Conservation (phyloP, 2,113 vertebrate species). For the Festucalex cinctus region DNA sequence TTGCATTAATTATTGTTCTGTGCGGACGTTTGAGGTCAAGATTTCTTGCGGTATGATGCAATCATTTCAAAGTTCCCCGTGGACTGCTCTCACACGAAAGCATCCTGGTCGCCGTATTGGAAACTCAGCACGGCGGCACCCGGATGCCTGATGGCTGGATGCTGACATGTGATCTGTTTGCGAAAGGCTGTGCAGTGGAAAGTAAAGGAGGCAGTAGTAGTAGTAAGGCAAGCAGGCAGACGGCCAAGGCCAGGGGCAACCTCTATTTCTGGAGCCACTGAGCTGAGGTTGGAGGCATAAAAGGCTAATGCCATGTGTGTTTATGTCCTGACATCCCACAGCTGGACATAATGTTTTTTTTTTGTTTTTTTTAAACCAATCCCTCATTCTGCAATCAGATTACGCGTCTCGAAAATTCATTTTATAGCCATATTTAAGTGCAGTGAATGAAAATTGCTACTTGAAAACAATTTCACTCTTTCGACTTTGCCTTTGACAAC, state of each 20-base stretch:
- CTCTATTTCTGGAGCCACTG: constrained; percentile 56
- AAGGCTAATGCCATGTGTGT: constrained; percentile 32
- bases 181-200: constrained; percentile 43
- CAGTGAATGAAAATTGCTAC: no score
- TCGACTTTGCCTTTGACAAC: no score
- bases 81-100: constrained; percentile 12
- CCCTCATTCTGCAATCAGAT: background rate
- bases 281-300: constrained; percentile 28
- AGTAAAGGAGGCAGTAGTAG: constrained; percentile 35
- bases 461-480: no score
- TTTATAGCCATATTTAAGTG: background rate
- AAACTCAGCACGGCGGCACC: constrained; percentile 19
- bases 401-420: background rate
- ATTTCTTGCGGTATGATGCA: constrained; percentile 22
- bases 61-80: constrained; percentile 4
- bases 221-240: constrained; percentile 13
- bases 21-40: background rate
- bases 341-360: background rate
- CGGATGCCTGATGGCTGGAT: constrained; percentile 37
- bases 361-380: background rate
- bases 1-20: background rate
- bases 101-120: constrained; percentile 1
- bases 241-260: constrained; percentile 21
- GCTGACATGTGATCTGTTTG: constrained; percentile 54
- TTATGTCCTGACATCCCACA: constrained; percentile 3